A percentile compares a stretch with the other conserved stretches of the same genome.
Evolutionary conservation across 2,113 vertebrate species (phyloP).

Genomic region (Hippocampus mohnikei): DNA sequence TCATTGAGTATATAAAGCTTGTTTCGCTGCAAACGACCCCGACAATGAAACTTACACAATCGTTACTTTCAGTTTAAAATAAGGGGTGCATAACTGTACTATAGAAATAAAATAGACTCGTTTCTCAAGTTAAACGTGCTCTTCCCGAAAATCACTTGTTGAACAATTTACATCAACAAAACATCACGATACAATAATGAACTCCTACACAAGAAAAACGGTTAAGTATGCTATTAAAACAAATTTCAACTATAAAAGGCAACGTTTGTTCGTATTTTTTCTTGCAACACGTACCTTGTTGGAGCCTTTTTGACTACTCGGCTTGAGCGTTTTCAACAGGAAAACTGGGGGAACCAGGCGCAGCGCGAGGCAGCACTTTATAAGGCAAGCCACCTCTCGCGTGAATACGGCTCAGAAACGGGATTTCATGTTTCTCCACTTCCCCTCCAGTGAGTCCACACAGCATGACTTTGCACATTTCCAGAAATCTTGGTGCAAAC

Average conservation of each 20-base stretch:
- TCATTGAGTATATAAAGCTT: background rate
- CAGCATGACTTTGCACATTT: slow-evolving; percentile 74
- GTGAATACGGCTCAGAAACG: slow-evolving; percentile 26
- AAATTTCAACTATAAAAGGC: background rate
- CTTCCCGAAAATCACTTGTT: slow-evolving; percentile 29
- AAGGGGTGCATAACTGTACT: background rate
- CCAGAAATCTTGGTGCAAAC: background rate
- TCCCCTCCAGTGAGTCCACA: background rate
- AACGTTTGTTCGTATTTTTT: background rate
- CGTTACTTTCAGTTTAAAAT: background rate
- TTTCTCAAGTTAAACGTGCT: background rate
- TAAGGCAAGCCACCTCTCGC: slow-evolving; percentile 60
- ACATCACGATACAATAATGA: background rate
- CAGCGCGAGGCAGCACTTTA: slow-evolving; percentile 24
- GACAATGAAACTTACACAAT: background rate
- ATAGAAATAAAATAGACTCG: background rate
- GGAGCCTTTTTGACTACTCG: background rate
- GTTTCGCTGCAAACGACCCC: background rate
- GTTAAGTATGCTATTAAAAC: background rate
- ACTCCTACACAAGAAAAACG: background rate
- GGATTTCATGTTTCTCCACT: background rate
- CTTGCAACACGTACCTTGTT: slow-evolving; percentile 41
- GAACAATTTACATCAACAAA: slow-evolving; percentile 3
- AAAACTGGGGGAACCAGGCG: background rate
- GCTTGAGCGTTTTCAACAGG: too few species aligned